These are phyloP conservation scores for Toxotes jaculatrix DNA, from an alignment of 2,113 vertebrate genomes.

Conservation along the genomic window DNA sequence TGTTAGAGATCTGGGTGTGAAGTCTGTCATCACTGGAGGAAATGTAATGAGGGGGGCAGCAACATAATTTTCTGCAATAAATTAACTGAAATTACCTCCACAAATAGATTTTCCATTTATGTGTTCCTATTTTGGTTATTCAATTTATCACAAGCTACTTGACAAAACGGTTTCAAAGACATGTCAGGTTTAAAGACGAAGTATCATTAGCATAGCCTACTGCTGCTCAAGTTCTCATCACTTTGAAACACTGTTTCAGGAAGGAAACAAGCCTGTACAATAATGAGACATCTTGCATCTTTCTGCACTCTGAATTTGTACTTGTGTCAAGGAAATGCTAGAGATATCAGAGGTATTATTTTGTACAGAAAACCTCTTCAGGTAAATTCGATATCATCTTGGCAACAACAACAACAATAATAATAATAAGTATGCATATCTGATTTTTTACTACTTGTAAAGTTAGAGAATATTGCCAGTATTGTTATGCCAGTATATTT, in stretches of 20 bases:
- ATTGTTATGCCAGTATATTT: not conserved
- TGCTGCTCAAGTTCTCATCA: not conserved
- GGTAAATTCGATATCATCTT: not conserved
- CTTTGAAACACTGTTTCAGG: not conserved
- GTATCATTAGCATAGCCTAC: not conserved
- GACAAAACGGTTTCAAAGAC: not conserved
- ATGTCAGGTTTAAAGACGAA: not conserved
- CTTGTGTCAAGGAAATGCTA: not conserved
- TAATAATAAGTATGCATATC: too few relatives aligned
- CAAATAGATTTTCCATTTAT: not conserved
- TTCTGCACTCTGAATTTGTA: not conserved
- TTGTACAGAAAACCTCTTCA: not conserved
- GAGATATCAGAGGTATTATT: not conserved
- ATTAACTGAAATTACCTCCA: not conserved
- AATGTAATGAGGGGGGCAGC: not conserved
- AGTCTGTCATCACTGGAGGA: not conserved
- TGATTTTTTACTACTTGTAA: not conserved
- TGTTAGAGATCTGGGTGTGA: not conserved
- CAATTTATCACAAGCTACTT: not conserved
- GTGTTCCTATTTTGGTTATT: too few relatives aligned
- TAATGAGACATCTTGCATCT: not conserved
- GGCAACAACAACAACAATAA: too few relatives aligned
- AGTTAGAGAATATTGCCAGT: not conserved
- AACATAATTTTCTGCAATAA: not conserved
- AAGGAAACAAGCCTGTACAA: not conserved